Evolutionary conservation across 2,797 vertebrate species (phyloP), one percentile per base, ranked within the genome.

Genomic region (Capromys pilorides): DNA sequence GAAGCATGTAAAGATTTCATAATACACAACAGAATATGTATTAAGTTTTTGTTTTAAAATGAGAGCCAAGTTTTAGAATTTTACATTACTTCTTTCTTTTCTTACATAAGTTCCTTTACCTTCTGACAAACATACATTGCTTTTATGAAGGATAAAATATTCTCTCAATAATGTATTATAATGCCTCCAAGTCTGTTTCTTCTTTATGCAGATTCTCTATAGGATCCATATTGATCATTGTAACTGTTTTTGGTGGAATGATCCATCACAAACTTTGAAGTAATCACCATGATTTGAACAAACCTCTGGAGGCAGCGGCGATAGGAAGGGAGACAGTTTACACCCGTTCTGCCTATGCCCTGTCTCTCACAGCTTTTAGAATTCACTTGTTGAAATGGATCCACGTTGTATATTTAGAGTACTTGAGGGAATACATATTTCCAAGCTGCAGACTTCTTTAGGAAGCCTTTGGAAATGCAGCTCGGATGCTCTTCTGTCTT

Each of bases 371-470:
- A 73, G 45, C 13, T 91, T 95, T 89, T 54, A 64, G 80, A 95
- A 95, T 80, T 62, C 5, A 80, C 45, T 82, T 94, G 59, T 87
- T 93, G 78, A 80, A 82, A 91, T 45, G 24, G 61, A 81, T 59
- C 33, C 41, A 62, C 31, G 45, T 73, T 39, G 61, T 93, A 78
- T 86, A 95, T 82, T 95, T 93, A 86, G 82, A 62, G 36, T 57
- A 85, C 89, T 67, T 59, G 59, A 83, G n/a, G 86, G 66, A 39
- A 71, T 62, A 57, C 1, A 10, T 36, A 33, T 5, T 10, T 95
- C 86, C 89, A 88, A 95, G 75, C 88, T 95, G 57, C 59, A 81
- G 69, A 95, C 19, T 85, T 87, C 91, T 95, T 91, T 61, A 90
- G 77, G 77, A 88, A 49, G 66, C 91, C 45, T 88, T 96, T 11